Base-by-base conservation (phyloP, 2,797 vertebrate genomes). In the Pipistrellus nathusii region DNA sequence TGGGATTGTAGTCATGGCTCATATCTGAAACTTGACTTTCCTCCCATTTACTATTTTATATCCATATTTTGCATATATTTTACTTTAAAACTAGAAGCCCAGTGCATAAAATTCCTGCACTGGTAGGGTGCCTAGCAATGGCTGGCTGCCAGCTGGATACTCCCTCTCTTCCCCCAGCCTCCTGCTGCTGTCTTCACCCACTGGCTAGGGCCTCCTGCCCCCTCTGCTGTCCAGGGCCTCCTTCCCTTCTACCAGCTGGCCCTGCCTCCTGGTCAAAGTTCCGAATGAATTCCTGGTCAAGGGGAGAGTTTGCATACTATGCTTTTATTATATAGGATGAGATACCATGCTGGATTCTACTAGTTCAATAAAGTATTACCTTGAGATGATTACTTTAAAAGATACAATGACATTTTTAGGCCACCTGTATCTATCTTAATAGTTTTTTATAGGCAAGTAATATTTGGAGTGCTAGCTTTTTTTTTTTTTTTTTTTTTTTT, bases 361-460 rank as follows among this genome's bases (percentile, higher is more conserved):
- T 77, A 84, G 11, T 55, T 73, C 48, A 77, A 41, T 77, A 53
- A 77, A 82, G 12, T 72, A 68, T 76, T 59, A 51, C 13, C 18
- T 84, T 53, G 10, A 46, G 35, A 69, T 9, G 46, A 32, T 91
- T 93, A 62, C 51, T 90, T 88, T 72, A 72, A 76, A 83, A 87
- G 48, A 48, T 6, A 48, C 7, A 72, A 0, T 87, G 32, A 44
- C 20, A 59, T 80, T 85, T 78, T 75, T 35, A 83, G 51, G 30
- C 44, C 6, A 25, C 23, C 10, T 75, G 21, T 41, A 15, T 85
- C 25, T 64, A 87, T 41, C n/a, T 59, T 81, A 86, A 89, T 8
- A 69, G 14, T 25, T 87, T 48, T 88, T 46, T 81, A 3, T 25
- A 27, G 48, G 20, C 20, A 6, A 44, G 1, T 87, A 41, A 14